phyloP scores from a whole-genome alignment of 2,888 invertebrate genomes.

The Anagyrus pseudococci region DNA sequence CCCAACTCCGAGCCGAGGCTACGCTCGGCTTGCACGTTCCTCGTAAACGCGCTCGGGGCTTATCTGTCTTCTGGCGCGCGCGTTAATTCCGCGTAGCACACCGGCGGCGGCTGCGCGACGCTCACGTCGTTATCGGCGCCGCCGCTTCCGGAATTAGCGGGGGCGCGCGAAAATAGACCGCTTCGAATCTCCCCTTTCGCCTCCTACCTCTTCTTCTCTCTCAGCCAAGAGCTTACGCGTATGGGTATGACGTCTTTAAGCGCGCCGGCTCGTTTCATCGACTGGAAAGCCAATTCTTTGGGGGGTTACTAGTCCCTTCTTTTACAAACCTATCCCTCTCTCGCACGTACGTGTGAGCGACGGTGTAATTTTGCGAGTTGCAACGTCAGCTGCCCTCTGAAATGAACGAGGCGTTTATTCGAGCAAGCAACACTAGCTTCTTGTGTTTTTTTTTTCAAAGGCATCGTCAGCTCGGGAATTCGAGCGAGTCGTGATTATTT shows the following conservation, averaged over 20 bases:
- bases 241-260: neutral
- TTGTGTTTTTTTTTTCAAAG: too few species aligned
- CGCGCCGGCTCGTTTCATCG: constrained; percentile 11
- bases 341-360: too few species aligned
- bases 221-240: too few species aligned
- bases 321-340: neutral
- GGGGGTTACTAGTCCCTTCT: neutral
- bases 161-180: constrained; percentile 10
- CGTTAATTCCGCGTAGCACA: constrained; percentile 17
- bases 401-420: too few species aligned
- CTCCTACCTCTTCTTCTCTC: neutral
- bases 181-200: too few species aligned
- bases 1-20: neutral
- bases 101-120: neutral
- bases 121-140: constrained; percentile 19
- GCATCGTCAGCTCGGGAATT: too few species aligned
- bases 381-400: too few species aligned
- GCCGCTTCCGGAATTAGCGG: constrained; percentile 9
- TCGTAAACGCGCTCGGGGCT: neutral
- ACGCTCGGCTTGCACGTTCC: too few species aligned
- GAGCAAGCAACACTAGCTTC: too few species aligned
- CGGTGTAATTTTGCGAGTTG: constrained; percentile 22
- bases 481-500: too few species aligned
- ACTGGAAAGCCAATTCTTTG: constrained; percentile 8
- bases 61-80: constrained; percentile 13